Evolutionary conservation across 2,797 vertebrate genomes (phyloP).

Genomic region (Rhinogobio ventralis): DNA sequence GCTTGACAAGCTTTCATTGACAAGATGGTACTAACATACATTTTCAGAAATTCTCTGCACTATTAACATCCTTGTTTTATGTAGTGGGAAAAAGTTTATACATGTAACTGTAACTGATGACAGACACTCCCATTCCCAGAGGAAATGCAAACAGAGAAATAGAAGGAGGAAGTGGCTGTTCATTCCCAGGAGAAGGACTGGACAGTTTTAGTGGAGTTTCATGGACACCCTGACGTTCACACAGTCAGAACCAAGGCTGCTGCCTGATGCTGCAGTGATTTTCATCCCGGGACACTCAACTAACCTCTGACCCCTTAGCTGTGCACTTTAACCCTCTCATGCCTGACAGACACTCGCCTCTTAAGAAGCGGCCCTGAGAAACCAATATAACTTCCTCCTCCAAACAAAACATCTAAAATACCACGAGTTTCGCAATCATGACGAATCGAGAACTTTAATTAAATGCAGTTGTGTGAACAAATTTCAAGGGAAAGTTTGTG

Average conservation of each 20-base stretch:
- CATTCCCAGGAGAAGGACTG: slow-evolving; percentile 73
- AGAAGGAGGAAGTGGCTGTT: slow-evolving; percentile 68
- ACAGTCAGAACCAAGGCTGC: slow-evolving; percentile 39
- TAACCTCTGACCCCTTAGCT: slow-evolving; percentile 47
- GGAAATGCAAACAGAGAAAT: slow-evolving; percentile 27
- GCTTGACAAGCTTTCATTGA: neutral
- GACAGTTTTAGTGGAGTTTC: slow-evolving; percentile 67
- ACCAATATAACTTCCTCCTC: slow-evolving; percentile 55
- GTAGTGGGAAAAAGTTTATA: neutral
- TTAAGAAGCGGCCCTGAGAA: slow-evolving; percentile 54
- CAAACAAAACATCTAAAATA: slow-evolving; percentile 31
- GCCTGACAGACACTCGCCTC: slow-evolving; percentile 34
- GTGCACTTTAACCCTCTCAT: slow-evolving; percentile 53
- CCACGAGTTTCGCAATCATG: slow-evolving; percentile 43
- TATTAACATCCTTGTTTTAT: neutral
- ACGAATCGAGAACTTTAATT: slow-evolving; percentile 49
- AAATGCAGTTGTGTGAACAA: slow-evolving; percentile 52
- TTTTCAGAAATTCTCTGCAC: neutral
- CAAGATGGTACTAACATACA: neutral
- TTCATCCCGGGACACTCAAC: slow-evolving; percentile 32
- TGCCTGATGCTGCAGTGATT: slow-evolving; percentile 37
- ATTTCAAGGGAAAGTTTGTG: slow-evolving; percentile 39
- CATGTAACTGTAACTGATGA: neutral
- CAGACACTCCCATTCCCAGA: slow-evolving; percentile 43
- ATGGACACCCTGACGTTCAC: slow-evolving; percentile 55